Conservation (phyloP, 2,113 vertebrate species). For the Lampris megalopsis region DNA sequence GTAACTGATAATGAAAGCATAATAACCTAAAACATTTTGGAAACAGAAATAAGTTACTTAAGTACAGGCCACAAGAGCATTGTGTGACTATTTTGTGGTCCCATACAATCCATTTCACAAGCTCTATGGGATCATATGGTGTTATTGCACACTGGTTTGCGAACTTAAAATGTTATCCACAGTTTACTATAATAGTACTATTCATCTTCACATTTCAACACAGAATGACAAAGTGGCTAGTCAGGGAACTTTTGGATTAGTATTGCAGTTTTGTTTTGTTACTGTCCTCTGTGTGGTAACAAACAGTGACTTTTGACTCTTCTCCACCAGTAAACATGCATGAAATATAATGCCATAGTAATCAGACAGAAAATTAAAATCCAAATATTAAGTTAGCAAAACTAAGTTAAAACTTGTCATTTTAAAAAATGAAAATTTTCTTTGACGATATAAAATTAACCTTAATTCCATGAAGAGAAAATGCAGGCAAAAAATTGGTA, state of each 20-base stretch:
- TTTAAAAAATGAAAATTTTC: conserved; percentile 34
- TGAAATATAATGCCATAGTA: conserved; percentile 40
- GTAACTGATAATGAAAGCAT: neutral
- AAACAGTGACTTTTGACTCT: conserved; percentile 45
- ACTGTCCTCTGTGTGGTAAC: conserved; percentile 53
- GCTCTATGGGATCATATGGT: conserved; percentile 37
- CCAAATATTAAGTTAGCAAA: conserved; percentile 28
- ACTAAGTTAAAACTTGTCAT: neutral
- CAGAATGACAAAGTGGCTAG: conserved; percentile 63
- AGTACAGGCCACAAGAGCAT: conserved; percentile 51
- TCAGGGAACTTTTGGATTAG: conserved; percentile 38
- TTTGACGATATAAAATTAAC: conserved; percentile 40
- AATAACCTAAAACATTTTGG: conserved; percentile 16
- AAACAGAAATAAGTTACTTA: conserved; percentile 24
- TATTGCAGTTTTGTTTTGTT: conserved; percentile 65
- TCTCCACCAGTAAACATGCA: conserved; percentile 73
- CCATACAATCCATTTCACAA: conserved; percentile 40
- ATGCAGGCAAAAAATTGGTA: conserved; percentile 42
- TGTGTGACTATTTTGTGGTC: conserved; percentile 38
- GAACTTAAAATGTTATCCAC: conserved; percentile 59
- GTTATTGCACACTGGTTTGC: conserved; percentile 74
- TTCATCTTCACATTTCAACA: conserved; percentile 69
- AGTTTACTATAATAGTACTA: conserved; percentile 57
- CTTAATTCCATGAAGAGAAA: conserved; percentile 30
- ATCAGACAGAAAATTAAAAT: conserved; percentile 48